Base-by-base conservation (phyloP, 2,113 vertebrate genomes). In the Emydocephalus ijimae region DNA sequence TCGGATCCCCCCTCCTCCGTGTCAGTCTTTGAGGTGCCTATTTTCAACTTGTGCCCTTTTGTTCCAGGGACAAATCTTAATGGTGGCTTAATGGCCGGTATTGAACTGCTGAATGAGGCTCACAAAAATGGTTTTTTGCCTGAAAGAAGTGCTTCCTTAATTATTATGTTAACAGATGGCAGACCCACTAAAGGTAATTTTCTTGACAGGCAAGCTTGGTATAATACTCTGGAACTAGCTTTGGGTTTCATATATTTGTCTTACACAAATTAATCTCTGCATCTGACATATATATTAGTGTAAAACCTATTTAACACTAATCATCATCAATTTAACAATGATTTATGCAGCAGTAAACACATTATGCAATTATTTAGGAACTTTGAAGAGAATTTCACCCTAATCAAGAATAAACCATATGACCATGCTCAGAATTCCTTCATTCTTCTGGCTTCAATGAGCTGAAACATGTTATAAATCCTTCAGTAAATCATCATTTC, bases 131-230 rank as follows among this genome's bases (percentile, higher is more conserved):
- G 92, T 11, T 50, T 18, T 85, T 8, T 92, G 18, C 88, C 92
- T 5, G 52, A 57, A 85, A 92, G 92, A 89, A 92, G 92, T 85
- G 92, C 92, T 50, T 92, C 92, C 59, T 74, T 92, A 85, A 92
- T 92, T 85, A 92, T 92, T 55, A 89, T 92, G 69, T 89, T 92
- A 96, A 99, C 99, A 0, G 99, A 99, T 56, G 99, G 99, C 95
- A 97, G 98, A 0, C 98, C 99, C 89, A 99, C 98, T 0, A 0
- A 91, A 93, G 98, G 99, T 99, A 96, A 95, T 96, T 90, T 21
- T 94, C 69, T 55, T 81, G 64, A 3, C 90, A 10, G 48, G 85
- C 85, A 21, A 85, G 95, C 88, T 34, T 93, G 61, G 89, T 26
- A 59, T 90, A 89, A 89, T 55, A 92, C 48, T 21, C 12, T 85